phyloP scores from a whole-genome alignment of 1,140 invertebrate genomes.

The Nasonia longicornis region DNA sequence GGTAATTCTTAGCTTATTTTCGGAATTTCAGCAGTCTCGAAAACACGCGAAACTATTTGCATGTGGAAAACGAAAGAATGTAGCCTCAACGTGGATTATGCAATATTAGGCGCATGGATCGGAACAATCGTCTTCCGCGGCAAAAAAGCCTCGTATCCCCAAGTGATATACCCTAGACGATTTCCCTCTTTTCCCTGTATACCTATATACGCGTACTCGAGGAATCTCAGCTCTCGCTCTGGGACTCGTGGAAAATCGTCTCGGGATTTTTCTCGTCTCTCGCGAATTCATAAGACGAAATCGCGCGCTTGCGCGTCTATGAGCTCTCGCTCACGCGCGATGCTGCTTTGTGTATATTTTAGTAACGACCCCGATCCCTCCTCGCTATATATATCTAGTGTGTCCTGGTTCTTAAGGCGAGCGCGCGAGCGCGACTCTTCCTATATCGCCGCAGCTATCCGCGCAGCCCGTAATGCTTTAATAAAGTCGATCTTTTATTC shows the following conservation, averaged over 20 bases:
- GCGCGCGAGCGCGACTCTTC: constrained; percentile 47
- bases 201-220: not conserved
- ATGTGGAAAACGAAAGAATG: no score
- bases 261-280: not conserved
- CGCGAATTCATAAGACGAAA: constrained; percentile 62
- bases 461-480: constrained; percentile 50
- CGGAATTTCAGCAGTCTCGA: not conserved
- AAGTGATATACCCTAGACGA: no score
- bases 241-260: not conserved
- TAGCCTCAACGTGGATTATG: no score
- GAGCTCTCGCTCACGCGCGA: not conserved
- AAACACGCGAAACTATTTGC: not conserved
- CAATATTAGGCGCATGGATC: no score
- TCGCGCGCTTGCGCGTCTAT: constrained; percentile 41
- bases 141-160: no score
- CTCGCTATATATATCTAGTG: constrained; percentile 65
- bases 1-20: constrained; percentile 18
- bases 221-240: no score
- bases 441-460: constrained; percentile 56
- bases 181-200: not conserved
- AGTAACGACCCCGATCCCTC: constrained; percentile 68
- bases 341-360: constrained; percentile 67
- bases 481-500: constrained; percentile 49
- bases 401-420: constrained; percentile 64
- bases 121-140: no score